Evolutionary conservation across 2,888 invertebrate species (phyloP), one percentile per base, ranked within the genome.

Genomic region (Agrochola circellaris): DNA sequence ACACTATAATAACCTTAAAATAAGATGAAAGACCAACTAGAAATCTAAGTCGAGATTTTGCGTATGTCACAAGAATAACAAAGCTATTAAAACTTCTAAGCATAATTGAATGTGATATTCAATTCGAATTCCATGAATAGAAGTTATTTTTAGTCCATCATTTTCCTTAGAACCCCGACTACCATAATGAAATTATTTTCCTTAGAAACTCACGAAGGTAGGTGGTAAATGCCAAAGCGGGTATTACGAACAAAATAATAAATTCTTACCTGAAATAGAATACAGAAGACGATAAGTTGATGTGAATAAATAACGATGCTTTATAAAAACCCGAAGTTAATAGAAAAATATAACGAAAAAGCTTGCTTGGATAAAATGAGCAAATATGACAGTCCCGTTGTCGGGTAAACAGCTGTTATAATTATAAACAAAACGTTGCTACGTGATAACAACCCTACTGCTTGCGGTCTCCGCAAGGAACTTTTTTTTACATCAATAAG

Each of bases 351-450:
- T 67, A 61, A 75, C 70, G 74, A 71, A 71, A 75, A 78, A 69
- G 73, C 79, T 74, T 60, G 64, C 77, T 68, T 75, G 75, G 67
- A 75, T 77, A 75, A 62, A 80, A 83, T 77, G 65, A 77, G 76
- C 76, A 77, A 87, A 79, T 81, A 71, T 86, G 86, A 87, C 87
- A 86, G 73, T 30, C 69, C 60, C 75, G 89, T 90, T 87, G 90
- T 89, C 85, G 76, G 71, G 88, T 83, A 87, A 86, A 87, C 89
- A 89, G 87, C 77, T 87, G 86, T 83, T 87, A 73, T 66, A 81
- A 85, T 82, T 88, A 87, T 85, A 91, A 89, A 88, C 84, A 80
- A 72, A 73, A 20, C 79, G 92, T 92, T 90, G 89, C 92, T 88
- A 86, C 77, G 92, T 80, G 86, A 92, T 88, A 69, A 62, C 60